These are phyloP conservation scores for Drosophila suzukii DNA, from an alignment of 1,140 invertebrate genomes.

Conservation along the genomic window DNA sequence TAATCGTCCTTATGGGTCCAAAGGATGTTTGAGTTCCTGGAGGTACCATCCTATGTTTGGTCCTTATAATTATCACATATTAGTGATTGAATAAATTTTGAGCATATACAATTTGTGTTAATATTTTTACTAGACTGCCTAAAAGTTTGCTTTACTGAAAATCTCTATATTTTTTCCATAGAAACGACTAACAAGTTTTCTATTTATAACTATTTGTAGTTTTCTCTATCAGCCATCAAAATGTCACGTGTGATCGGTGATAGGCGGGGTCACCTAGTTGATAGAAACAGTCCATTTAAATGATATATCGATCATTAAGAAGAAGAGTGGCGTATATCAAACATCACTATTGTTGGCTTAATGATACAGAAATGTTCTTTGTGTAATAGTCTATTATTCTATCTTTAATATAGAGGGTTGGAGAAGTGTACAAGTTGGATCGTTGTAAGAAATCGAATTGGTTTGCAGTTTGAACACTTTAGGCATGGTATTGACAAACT, in stretches of 20 bases:
- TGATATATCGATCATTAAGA: not conserved
- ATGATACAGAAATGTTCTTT: too few relatives aligned
- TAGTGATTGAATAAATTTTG: not conserved
- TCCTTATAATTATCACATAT: not conserved
- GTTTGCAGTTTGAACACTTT: not conserved
- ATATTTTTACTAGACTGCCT: not conserved
- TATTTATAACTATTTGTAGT: too few relatives aligned
- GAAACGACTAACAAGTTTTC: not conserved
- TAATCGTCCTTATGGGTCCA: not conserved
- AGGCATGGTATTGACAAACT: not conserved
- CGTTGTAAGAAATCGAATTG: not conserved
- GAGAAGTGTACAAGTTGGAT: too few relatives aligned
- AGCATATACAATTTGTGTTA: not conserved
- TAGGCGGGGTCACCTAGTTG: not conserved
- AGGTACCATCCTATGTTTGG: too few relatives aligned
- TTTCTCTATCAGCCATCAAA: too few relatives aligned
- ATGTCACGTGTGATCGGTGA: constrained; percentile 2
- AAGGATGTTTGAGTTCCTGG: too few relatives aligned
- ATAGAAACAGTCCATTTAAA: not conserved
- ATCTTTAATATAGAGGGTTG: too few relatives aligned
- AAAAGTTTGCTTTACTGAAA: not conserved
- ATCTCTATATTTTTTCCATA: not conserved
- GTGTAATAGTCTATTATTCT: too few relatives aligned
- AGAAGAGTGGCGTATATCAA: too few relatives aligned
- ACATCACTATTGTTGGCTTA: too few relatives aligned